A percentile compares a stretch with the other conserved stretches of the same genome.
phyloP scores from a whole-genome alignment of 1,140 invertebrate species.

The Saxidomus purpurata region DNA sequence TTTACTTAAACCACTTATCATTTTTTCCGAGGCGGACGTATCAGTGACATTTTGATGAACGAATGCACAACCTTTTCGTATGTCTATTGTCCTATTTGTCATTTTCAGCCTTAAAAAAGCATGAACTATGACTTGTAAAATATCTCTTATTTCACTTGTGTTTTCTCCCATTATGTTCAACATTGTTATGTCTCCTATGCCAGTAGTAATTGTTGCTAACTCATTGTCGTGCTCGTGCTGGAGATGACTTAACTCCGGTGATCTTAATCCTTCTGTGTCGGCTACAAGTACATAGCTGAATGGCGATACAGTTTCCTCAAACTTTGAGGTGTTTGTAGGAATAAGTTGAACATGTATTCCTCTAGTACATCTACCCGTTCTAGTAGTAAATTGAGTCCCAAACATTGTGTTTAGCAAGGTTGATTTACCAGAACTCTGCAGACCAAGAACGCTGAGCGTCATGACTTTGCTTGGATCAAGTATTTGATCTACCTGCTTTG shows the following conservation, averaged over 20 bases:
- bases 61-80: conserved; percentile 43
- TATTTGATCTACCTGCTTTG: neutral
- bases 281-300: conserved; percentile 8
- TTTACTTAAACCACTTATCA: neutral
- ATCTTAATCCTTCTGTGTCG: conserved; percentile 45
- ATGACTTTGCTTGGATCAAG: neutral
- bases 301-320: neutral
- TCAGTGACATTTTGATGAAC: conserved; percentile 59
- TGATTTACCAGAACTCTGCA: conserved; percentile 49
- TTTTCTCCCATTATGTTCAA: conserved; percentile 66
- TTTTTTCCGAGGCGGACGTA: neutral
- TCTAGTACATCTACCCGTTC: neutral
- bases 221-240: conserved; percentile 56
- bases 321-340: neutral
- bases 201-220: conserved; percentile 57
- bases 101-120: conserved; percentile 53
- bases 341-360: conserved; percentile 5
- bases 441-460: conserved; percentile 7
- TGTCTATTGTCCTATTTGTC: conserved; percentile 20
- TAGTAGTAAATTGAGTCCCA: conserved; percentile 10
- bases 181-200: conserved; percentile 58
- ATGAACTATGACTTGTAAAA: conserved; percentile 61
- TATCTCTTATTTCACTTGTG: conserved; percentile 45
- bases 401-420: conserved; percentile 36
- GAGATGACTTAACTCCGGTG: conserved; percentile 21